Evolutionary conservation across 2,797 vertebrate genomes (phyloP), one percentile per base, ranked within the genome.

Genomic region (Mycteria americana): DNA sequence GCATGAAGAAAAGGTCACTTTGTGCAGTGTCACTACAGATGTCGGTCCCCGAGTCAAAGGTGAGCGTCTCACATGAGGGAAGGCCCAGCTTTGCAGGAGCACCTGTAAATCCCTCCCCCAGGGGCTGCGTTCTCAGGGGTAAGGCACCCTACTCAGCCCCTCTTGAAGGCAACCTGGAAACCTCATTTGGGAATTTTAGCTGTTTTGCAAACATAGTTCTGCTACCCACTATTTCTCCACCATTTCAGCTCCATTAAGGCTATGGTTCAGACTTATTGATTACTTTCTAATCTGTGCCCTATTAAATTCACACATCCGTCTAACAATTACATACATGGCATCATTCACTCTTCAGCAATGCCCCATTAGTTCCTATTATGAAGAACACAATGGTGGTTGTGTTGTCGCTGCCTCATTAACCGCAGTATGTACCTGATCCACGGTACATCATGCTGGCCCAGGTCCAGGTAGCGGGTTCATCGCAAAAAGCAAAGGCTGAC

Each of bases 381-480:
- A 41, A 65, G 80, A 95, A 92, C 91, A 95, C 89, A 60, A 69
- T 53, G 67, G 72, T 72, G 46, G 89, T 81, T 86, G 87, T 93
- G 95, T 93, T 84, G 77, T 92, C 25, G 9, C 89, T 84, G 90
- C 94, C 96, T 96, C 95, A 92, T 96, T 97, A 96, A 79, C 87
- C 11, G 4, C 92, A 72, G 77, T 15, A 54, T 82, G 84, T 95
- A 95, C 94, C 95, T 95, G 93, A 68, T 91, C 80, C 48, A 1
- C 28, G 74, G 54, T 33, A 84, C 70, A 33, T 18, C 0, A 7
- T 23, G 50, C 81, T 95, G 96, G 94, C 84, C 57, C n/a, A 16
- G 59, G 45, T 31, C 79, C 91, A 92, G 82, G 76, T 30, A 60
- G 76, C 41, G 30, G 63, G 69, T 82, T 83, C 95, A 56, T 50